Percentiles rank a stretch among this genome's conserved stretches.
Conservation (phyloP, 2,888 invertebrate genomes). For the Troides aeacus region DNA sequence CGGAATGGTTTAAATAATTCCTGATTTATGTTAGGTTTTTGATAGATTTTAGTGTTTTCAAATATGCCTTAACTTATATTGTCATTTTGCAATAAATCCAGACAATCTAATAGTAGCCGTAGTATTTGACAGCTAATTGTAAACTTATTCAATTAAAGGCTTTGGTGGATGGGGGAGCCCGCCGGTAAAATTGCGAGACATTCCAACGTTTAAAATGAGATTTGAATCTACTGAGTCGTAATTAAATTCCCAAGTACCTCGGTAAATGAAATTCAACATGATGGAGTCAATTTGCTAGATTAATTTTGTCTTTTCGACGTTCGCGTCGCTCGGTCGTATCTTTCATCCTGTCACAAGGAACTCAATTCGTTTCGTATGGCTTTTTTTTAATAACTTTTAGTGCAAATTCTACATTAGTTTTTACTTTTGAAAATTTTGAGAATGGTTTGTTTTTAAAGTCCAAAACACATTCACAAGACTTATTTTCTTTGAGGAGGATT, state of each 20-base stretch:
- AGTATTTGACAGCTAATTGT: neutral
- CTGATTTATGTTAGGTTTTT: no score
- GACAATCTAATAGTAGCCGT: no score
- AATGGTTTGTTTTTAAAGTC: no score
- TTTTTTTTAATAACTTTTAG: no score
- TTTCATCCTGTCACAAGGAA: neutral
- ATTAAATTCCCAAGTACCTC: slow-evolving; percentile 22
- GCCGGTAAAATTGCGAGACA: slow-evolving; percentile 11
- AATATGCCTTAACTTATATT: no score
- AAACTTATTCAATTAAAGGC: slow-evolving; percentile 1
- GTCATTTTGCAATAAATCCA: no score
- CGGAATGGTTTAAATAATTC: no score
- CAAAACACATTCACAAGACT: no score
- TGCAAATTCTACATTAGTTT: no score
- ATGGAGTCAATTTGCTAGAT: slow-evolving; percentile 24
- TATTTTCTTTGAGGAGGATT: no score
- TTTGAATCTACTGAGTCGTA: slow-evolving; percentile 15
- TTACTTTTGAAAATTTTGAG: no score
- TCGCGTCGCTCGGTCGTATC: neutral
- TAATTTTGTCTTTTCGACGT: slow-evolving; percentile 19
- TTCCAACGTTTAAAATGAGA: slow-evolving; percentile 16
- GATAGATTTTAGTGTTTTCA: no score
- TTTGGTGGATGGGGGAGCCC: slow-evolving; percentile 1
- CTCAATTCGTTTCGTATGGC: neutral
- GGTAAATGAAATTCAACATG: slow-evolving; percentile 19